Percentiles rank a stretch among this genome's conserved stretches.
These are phyloP conservation scores for Nothura maculosa DNA, from an alignment of 2,797 vertebrate species.

Conservation along the genomic window DNA sequence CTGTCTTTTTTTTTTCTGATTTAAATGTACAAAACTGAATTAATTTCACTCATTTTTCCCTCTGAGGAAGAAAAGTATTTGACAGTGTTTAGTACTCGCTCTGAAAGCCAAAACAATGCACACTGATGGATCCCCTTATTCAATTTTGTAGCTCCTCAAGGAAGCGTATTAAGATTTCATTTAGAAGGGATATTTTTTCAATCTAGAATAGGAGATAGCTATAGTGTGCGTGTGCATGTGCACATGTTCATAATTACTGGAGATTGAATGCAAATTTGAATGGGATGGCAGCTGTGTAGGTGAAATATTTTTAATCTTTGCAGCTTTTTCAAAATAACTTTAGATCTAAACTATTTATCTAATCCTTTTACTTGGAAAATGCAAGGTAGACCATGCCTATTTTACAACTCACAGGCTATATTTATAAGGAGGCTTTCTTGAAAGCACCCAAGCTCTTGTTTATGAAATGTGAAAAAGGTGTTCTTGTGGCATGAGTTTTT, in stretches of 20 bases:
- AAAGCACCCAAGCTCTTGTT: not conserved
- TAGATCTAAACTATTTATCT: conserved; percentile 50
- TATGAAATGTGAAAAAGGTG: not conserved
- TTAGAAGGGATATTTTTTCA: conserved; percentile 1
- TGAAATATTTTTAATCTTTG: conserved; percentile 69
- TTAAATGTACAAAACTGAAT: conserved; percentile 75
- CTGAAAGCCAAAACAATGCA: conserved; percentile 8
- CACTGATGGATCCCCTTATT: not conserved
- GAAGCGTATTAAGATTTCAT: not conserved
- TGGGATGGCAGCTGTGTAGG: conserved; percentile 48
- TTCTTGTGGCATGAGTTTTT: not conserved
- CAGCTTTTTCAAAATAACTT: conserved; percentile 49
- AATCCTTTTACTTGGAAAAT: conserved; percentile 44
- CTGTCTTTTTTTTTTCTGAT: conserved; percentile 74
- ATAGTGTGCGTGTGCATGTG: not conserved
- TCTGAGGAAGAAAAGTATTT: conserved; percentile 9
- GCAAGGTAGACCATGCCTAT: not conserved
- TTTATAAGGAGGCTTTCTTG: not conserved
- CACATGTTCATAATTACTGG: conserved; percentile 37
- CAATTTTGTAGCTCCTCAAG: not conserved
- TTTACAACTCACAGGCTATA: not conserved
- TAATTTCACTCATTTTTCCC: conserved; percentile 53
- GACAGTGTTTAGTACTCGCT: not conserved
- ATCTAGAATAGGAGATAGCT: not conserved
- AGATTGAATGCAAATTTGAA: conserved; percentile 57